Base-by-base conservation (phyloP, 2,888 invertebrate genomes). In the Agrochola macilenta region DNA sequence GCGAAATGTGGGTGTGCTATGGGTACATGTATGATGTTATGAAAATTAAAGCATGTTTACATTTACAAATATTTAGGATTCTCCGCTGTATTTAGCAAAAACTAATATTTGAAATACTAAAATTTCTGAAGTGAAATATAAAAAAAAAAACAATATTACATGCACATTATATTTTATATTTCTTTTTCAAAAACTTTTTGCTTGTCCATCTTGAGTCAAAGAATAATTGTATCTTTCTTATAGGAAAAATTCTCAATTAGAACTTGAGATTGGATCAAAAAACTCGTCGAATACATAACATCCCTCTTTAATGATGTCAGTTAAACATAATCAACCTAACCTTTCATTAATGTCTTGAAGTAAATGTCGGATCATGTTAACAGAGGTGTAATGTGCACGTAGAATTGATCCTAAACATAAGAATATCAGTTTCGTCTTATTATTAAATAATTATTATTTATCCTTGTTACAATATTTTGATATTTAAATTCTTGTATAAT, bases 371-470 rank as follows among this genome's bases (percentile, higher is more conserved):
- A 66, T 46, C 8, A 8, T 49, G 8, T 17, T 17, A 30, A 9
- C 14, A 3, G 20, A 30, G 1, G 0, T 69, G 26, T 57, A 74
- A 81, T 63, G 54, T 57, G 78, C 81, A 57, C 66, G 69, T 82
- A 60, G 39, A 49, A 61, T 77, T 72, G 66, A 46, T 30, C 17
- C 4, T 69, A 66, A 61, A 65, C n/a, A 12, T 73, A 73, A 65
- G 39, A 61, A 30, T 30, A 65, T 69, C 64, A 17, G 61, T 78
- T 70, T 70, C 69, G 57, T 81, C 60, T 71, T 61, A 69, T 76
- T 54, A 68, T 76, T 54, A 68, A 72, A 78, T 84, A 69, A 76
- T 70, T 58, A 69, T 83, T 86, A 85, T 83, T 83, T 83, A 81
- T 81, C 60, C 23, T 71, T 26, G 11, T 7, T 12, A 39, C 73